Conservation (phyloP, 2,113 vertebrate genomes). For the Pterocles orientalis region DNA sequence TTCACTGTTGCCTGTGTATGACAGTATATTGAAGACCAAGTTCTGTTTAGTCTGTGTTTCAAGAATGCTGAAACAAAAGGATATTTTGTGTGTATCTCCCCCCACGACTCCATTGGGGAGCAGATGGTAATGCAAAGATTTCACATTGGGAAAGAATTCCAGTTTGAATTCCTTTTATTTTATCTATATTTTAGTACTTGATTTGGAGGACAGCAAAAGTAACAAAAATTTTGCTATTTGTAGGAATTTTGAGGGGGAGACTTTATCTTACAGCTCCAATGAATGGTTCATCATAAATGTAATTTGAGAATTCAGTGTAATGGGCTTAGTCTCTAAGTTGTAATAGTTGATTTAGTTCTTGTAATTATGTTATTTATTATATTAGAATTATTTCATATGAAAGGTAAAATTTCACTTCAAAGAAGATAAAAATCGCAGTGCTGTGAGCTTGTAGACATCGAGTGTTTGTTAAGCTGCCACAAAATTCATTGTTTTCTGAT, state of each 20-base stretch:
- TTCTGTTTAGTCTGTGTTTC: not conserved
- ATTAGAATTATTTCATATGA: not conserved
- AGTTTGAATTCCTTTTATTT: not conserved
- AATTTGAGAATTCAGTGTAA: not conserved
- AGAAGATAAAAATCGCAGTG: not conserved
- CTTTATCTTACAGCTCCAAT: not conserved
- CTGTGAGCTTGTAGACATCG: not conserved
- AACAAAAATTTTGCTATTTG: not conserved
- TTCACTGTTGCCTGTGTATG: not conserved
- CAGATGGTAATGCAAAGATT: not conserved
- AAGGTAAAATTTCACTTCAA: not conserved
- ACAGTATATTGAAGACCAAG: not conserved
- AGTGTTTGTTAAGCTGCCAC: not conserved
- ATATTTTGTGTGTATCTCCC: not conserved
- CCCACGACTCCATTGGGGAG: not conserved
- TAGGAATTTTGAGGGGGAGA: not conserved
- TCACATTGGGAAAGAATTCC: not conserved
- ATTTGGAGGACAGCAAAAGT: not conserved
- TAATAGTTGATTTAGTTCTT: not conserved
- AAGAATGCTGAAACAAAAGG: not conserved
- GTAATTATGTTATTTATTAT: not conserved
- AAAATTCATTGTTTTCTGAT: not conserved
- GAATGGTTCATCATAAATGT: not conserved
- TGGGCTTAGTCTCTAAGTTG: not conserved
- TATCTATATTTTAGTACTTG: not conserved